Percentiles rank a stretch among this genome's conserved stretches.
Evolutionary conservation across 23 tunicate genomes (phyloP).

Genomic region (Botrylloides violaceus): DNA sequence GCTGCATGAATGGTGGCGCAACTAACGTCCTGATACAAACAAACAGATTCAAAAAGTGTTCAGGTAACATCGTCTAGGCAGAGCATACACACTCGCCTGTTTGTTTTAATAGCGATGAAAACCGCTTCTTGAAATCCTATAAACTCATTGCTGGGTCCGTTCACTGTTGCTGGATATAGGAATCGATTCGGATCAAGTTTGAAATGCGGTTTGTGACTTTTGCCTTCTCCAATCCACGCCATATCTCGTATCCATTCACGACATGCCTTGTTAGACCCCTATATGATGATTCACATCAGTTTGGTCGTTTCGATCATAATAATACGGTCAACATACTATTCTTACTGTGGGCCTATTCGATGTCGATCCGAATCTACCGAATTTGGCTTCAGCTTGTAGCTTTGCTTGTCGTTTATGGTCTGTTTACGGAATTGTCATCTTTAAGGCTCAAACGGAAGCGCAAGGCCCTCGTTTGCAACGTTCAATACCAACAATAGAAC

Average conservation of each 20-base stretch:
- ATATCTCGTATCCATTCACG: neutral
- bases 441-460: too few relatives aligned
- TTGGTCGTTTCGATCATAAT: too few relatives aligned
- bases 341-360: too few relatives aligned
- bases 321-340: too few relatives aligned
- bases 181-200: neutral
- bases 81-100: neutral
- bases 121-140: conserved; percentile 20
- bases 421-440: too few relatives aligned
- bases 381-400: too few relatives aligned
- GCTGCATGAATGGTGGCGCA: conserved; percentile 13
- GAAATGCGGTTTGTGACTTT: neutral
- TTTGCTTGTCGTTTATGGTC: too few relatives aligned
- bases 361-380: too few relatives aligned
- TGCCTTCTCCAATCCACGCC: neutral
- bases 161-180: conserved; percentile 12
- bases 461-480: too few relatives aligned
- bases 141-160: conserved; percentile 21
- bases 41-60: neutral
- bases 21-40: conserved; percentile 7
- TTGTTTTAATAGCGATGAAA: conserved; percentile 21
- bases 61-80: too few relatives aligned
- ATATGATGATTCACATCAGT: too few relatives aligned
- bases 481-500: too few relatives aligned
- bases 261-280: neutral